These are phyloP conservation scores for Alcis repandata DNA, from an alignment of 2,888 invertebrate genomes.

Conservation along the genomic window DNA sequence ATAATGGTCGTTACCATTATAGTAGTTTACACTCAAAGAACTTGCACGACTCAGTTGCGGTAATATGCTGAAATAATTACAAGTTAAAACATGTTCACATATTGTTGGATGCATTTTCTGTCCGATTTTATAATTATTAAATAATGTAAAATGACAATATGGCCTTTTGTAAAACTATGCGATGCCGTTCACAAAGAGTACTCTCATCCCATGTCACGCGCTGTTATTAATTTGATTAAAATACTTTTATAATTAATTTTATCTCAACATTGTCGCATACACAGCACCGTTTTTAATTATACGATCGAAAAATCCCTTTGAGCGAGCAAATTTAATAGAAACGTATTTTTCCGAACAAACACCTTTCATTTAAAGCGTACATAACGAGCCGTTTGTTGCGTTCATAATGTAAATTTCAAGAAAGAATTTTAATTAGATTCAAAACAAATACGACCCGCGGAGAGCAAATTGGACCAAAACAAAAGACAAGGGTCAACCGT, in stretches of 20 bases:
- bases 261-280: neutral
- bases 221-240: conserved; percentile 6
- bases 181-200: neutral
- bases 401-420: conserved; percentile 62
- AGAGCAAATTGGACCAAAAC: conserved; percentile 67
- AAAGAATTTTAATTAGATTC: conserved; percentile 71
- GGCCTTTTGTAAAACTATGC: conserved; percentile 2
- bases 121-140: neutral
- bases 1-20: neutral
- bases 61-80: too few relatives aligned
- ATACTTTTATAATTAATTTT: conserved; percentile 13
- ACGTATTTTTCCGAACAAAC: conserved; percentile 52
- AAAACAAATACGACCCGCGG: conserved; percentile 64
- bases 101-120: neutral
- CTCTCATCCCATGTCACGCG: neutral
- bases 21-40: neutral
- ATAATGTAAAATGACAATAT: too few relatives aligned
- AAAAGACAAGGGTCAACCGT: conserved; percentile 71
- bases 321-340: conserved; percentile 38
- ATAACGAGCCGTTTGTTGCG: conserved; percentile 55
- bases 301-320: conserved; percentile 29
- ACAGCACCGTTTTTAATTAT: conserved; percentile 16
- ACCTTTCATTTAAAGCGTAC: conserved; percentile 45
- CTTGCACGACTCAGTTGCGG: neutral
- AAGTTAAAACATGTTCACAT: neutral